These are phyloP conservation scores for Spheniscus humboldti DNA, from an alignment of 2,797 vertebrate genomes.

Conservation along the genomic window DNA sequence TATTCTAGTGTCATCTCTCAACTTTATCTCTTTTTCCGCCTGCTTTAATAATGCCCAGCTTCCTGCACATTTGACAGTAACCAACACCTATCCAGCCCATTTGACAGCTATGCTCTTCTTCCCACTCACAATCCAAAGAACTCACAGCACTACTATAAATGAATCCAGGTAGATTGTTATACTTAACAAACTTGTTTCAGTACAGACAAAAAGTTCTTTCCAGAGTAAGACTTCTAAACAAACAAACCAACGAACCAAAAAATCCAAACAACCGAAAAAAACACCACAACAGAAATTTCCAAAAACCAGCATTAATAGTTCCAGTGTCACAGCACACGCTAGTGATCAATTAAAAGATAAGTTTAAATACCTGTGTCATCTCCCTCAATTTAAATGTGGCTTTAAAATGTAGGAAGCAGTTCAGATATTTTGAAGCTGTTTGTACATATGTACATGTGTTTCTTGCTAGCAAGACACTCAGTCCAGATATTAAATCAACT, in stretches of 20 bases:
- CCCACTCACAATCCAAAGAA: not conserved
- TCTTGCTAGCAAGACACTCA: not conserved
- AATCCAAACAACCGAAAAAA: not conserved
- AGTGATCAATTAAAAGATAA: slow-evolving; percentile 11
- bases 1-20: not conserved
- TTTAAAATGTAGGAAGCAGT: not conserved
- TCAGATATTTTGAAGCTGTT: not conserved
- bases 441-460: not conserved
- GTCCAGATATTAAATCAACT: slow-evolving; percentile 45
- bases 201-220: not conserved
- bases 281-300: not conserved
- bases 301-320: not conserved
- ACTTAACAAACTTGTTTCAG: not conserved
- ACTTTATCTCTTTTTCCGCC: not conserved
- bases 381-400: not conserved
- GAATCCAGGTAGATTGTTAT: not conserved
- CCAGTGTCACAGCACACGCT: slow-evolving; percentile 54
- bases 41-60: not conserved
- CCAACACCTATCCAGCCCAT: not conserved
- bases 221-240: not conserved
- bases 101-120: not conserved
- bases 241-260: not conserved
- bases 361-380: not conserved
- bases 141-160: not conserved
- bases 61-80: not conserved